Conservation (phyloP, 1,140 invertebrate species). For the Cydia amplana region DNA sequence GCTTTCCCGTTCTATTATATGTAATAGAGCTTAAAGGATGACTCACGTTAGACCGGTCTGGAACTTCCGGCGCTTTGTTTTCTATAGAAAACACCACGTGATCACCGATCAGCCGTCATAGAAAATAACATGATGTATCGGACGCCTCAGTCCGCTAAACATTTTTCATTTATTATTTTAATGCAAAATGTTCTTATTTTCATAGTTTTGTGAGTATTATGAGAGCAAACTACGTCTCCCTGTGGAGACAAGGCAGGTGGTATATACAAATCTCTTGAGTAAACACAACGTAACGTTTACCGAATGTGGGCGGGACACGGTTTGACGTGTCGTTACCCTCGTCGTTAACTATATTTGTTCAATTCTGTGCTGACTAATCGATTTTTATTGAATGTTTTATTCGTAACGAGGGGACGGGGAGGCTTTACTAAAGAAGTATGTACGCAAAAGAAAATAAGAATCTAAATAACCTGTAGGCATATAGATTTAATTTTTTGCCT, state of each 20-base stretch:
- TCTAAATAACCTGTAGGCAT: too few relatives aligned
- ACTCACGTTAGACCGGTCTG: too few relatives aligned
- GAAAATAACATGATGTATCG: too few relatives aligned
- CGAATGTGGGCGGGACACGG: neutral
- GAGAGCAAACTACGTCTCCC: neutral
- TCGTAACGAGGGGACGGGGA: neutral
- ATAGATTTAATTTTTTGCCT: too few relatives aligned
- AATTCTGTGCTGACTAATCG: slow-evolving; percentile 33
- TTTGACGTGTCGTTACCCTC: slow-evolving; percentile 11
- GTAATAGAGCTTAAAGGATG: too few relatives aligned
- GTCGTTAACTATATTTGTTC: neutral
- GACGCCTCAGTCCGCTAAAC: too few relatives aligned
- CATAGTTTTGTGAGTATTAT: neutral
- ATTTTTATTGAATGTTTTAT: slow-evolving; percentile 19
- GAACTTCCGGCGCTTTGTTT: too few relatives aligned
- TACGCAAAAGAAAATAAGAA: too few relatives aligned
- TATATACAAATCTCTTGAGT: neutral
- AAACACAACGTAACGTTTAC: neutral
- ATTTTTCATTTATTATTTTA: too few relatives aligned
- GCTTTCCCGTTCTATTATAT: neutral
- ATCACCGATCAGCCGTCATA: too few relatives aligned
- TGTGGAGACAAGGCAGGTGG: neutral
- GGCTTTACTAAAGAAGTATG: neutral
- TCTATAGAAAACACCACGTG: too few relatives aligned
- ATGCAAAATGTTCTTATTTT: neutral